Percentiles rank a stretch among this genome's conserved stretches.
Conservation (phyloP, 2,888 invertebrate genomes). For the Agrochola circellaris region DNA sequence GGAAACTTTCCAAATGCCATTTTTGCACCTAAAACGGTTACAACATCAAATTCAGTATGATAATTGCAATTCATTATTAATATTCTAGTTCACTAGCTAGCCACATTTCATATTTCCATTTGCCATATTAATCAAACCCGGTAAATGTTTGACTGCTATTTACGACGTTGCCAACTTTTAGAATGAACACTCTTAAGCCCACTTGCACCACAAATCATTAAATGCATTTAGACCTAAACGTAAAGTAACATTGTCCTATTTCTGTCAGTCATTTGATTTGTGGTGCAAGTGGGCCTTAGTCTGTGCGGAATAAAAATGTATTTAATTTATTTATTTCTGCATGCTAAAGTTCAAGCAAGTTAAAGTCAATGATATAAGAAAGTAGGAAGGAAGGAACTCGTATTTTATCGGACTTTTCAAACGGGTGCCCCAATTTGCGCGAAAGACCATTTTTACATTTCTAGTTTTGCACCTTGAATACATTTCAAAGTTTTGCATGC, state of each 20-base stretch:
- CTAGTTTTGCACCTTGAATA: constrained; percentile 45
- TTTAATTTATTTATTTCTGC: neutral
- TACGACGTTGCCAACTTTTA: no score
- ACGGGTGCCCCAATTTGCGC: constrained; percentile 24
- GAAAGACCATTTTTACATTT: constrained; percentile 34
- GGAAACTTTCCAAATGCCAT: no score
- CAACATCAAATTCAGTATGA: no score
- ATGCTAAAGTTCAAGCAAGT: neutral
- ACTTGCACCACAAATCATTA: no score
- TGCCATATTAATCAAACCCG: no score
- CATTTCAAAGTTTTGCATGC: constrained; percentile 43
- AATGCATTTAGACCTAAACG: neutral
- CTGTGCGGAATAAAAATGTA: neutral
- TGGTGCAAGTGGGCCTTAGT: neutral
- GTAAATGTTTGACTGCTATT: no score
- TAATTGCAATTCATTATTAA: no score
- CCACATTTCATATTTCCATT: no score
- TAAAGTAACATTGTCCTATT: neutral
- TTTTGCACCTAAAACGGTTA: no score
- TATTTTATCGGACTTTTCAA: constrained; percentile 41
- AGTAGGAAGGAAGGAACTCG: constrained; percentile 11
- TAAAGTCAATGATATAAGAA: neutral
- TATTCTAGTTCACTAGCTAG: no score
- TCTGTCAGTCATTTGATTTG: neutral
- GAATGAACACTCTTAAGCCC: no score